Evolutionary conservation across 2,797 vertebrate species (phyloP).

Genomic region (Sebastes dallii): DNA sequence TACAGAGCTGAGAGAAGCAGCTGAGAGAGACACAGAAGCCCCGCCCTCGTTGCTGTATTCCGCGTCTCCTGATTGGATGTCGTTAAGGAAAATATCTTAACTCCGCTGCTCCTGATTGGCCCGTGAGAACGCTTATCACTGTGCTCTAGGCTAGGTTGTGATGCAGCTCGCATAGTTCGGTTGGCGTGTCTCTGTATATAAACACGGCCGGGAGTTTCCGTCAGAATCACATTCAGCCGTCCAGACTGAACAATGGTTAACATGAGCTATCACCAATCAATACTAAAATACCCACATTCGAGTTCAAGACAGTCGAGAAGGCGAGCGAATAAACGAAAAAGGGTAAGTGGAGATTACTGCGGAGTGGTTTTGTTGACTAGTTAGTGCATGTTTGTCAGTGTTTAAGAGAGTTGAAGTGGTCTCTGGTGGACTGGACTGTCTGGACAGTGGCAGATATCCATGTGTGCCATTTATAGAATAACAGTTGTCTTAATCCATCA

Average conservation of each 20-base stretch:
- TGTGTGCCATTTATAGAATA: slow-evolving; percentile 67
- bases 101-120: slow-evolving; percentile 55
- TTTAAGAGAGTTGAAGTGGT: slow-evolving; percentile 23
- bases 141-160: slow-evolving; percentile 41
- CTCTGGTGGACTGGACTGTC: background rate
- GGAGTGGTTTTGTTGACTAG: background rate
- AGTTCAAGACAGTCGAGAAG: slow-evolving; percentile 85
- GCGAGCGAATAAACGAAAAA: slow-evolving; percentile 87
- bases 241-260: slow-evolving; percentile 90
- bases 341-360: slow-evolving; percentile 75
- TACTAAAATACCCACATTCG: slow-evolving; percentile 85
- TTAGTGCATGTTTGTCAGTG: slow-evolving; percentile 21
- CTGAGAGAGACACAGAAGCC: background rate
- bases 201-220: slow-evolving; percentile 87
- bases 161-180: slow-evolving; percentile 74
- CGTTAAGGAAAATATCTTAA: slow-evolving; percentile 81
- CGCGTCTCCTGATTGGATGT: slow-evolving; percentile 77
- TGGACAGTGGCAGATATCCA: slow-evolving; percentile 48
- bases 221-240: slow-evolving; percentile 84
- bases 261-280: slow-evolving; percentile 87
- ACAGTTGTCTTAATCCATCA: slow-evolving; percentile 68
- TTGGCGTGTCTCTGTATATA: slow-evolving; percentile 81
- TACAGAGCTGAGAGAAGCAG: slow-evolving; percentile 43
- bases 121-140: rapidly evolving
- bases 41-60: slow-evolving; percentile 41